phyloP scores from a whole-genome alignment of 2,113 vertebrate species.

The Columbina picui region DNA sequence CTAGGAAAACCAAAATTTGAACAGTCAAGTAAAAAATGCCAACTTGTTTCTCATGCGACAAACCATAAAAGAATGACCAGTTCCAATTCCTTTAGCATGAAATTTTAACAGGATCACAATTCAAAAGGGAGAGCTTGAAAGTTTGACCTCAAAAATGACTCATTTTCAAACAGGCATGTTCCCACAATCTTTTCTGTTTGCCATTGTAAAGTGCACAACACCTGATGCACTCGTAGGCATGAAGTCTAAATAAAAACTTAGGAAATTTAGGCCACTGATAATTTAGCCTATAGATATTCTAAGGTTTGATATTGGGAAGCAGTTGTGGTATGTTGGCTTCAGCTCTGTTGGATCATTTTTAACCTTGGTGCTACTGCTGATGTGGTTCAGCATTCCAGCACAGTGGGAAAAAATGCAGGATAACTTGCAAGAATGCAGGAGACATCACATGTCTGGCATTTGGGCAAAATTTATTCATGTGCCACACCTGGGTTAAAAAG shows the following conservation, averaged over 20 bases:
- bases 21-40: not conserved
- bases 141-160: not conserved
- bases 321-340: not conserved
- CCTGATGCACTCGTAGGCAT: not conserved
- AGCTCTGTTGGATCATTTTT: not conserved
- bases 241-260: not conserved
- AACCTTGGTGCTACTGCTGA: not conserved
- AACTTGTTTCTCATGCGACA: not conserved
- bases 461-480: constrained; percentile 6
- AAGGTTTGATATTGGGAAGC: not conserved
- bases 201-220: not conserved
- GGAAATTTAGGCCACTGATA: not conserved
- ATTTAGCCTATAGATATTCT: not conserved
- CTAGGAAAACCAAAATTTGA: not conserved
- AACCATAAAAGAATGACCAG: not conserved
- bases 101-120: not conserved
- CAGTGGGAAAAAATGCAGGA: not conserved
- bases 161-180: not conserved
- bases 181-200: not conserved
- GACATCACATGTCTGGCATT: not conserved
- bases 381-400: not conserved
- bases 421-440: constrained; percentile 5
- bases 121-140: not conserved
- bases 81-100: not conserved
- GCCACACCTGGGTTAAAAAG: not conserved